Evolutionary conservation across 2,888 invertebrate species (phyloP).

Genomic region (Ormyrus labotus): DNA sequence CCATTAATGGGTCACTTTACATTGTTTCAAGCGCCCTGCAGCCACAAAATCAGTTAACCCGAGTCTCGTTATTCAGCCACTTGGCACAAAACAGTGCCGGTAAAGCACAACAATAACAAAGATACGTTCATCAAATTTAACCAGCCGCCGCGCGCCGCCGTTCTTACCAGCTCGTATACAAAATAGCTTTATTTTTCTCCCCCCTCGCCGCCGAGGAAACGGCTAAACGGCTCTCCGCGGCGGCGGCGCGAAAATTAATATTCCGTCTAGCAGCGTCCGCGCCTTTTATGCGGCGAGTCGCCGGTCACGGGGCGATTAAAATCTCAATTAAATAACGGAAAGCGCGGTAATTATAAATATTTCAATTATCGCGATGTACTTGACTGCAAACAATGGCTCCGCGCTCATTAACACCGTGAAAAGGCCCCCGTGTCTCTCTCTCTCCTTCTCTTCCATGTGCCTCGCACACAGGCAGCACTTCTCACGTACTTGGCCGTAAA

Average conservation of each 20-base stretch:
- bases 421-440: background rate
- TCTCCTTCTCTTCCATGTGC: background rate
- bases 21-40: background rate
- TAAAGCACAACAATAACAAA: background rate
- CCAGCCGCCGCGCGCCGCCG: background rate
- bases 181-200: constrained; percentile 3
- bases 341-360: constrained; percentile 42
- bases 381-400: constrained; percentile 44
- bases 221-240: background rate
- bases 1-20: too few species aligned
- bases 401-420: constrained; percentile 40
- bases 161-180: background rate
- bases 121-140: constrained; percentile 15
- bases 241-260: too few species aligned
- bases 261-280: too few species aligned
- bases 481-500: background rate
- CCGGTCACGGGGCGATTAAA: constrained; percentile 20
- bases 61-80: background rate
- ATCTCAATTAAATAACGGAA: constrained; percentile 51
- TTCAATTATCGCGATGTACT: constrained; percentile 51
- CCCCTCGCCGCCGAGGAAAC: background rate
- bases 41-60: background rate
- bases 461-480: background rate
- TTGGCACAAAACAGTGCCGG: background rate
- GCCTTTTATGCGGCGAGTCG: background rate